Conservation (phyloP, 53 echinoderm and acorn worm genomes). For the Actinopyga echinites region DNA sequence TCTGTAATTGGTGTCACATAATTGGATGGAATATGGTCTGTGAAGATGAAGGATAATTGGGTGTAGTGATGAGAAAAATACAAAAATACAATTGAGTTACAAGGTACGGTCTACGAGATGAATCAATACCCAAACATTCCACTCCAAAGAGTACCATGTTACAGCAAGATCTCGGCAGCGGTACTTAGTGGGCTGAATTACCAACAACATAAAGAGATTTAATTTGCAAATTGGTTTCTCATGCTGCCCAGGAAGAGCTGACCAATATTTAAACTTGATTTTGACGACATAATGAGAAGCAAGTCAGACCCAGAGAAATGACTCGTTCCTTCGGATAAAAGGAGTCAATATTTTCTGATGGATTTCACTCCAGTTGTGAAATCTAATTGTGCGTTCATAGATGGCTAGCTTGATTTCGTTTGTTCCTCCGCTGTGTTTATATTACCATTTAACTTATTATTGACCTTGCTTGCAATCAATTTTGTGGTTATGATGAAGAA, state of each 20-base stretch:
- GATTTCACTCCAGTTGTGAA: background rate
- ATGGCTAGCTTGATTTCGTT: conserved; percentile 6
- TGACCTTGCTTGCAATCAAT: too few relatives aligned
- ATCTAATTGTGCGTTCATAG: conserved; percentile 26
- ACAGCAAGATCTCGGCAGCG: background rate
- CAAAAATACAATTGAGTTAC: conserved; percentile 50
- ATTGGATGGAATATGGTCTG: conserved; percentile 53
- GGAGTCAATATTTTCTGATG: conserved; percentile 26
- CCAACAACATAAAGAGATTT: conserved; percentile 35
- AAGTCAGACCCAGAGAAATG: background rate
- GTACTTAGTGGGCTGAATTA: background rate
- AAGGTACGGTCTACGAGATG: conserved; percentile 1
- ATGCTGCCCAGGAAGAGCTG: conserved; percentile 11
- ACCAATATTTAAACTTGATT: conserved; percentile 38
- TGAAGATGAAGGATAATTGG: conserved; percentile 41
- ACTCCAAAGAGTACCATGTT: background rate
- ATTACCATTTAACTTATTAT: too few relatives aligned
- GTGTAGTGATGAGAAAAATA: conserved; percentile 53
- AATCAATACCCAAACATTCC: conserved; percentile 40
- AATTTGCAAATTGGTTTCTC: conserved; percentile 20
- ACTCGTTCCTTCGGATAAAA: background rate
- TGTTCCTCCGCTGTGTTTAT: too few relatives aligned
- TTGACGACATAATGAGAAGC: conserved; percentile 10
- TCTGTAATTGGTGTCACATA: conserved; percentile 48
- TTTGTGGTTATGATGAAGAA: too few relatives aligned